phyloP scores from a whole-genome alignment of 2,797 vertebrate genomes.

The Alfaro cultratus region DNA sequence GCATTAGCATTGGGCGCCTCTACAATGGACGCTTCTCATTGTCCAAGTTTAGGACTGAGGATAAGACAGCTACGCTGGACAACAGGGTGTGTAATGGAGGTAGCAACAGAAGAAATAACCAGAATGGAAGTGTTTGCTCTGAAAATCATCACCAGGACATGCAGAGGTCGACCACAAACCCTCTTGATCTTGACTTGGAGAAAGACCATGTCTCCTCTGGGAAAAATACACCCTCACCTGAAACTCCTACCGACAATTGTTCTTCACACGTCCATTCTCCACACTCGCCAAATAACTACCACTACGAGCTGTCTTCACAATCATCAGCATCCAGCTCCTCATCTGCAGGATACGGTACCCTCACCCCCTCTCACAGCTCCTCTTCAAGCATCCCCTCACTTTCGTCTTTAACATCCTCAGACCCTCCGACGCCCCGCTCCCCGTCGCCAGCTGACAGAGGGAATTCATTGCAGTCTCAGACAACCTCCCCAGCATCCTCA shows the following conservation, averaged over 20 bases:
- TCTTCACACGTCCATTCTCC: slow-evolving; percentile 36
- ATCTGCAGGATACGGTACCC: slow-evolving; percentile 38
- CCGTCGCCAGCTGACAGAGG: slow-evolving; percentile 65
- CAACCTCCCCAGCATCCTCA: slow-evolving; percentile 37
- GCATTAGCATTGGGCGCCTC: slow-evolving; percentile 75
- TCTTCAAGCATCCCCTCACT: slow-evolving; percentile 74
- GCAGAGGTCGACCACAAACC: slow-evolving; percentile 39
- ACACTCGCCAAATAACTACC: slow-evolving; percentile 39
- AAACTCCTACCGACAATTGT: slow-evolving; percentile 7
- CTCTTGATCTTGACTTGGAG: slow-evolving; percentile 54
- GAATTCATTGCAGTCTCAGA: slow-evolving; percentile 34
- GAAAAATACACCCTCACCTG: slow-evolving; percentile 33
- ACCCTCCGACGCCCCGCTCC: slow-evolving; percentile 76
- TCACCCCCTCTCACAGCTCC: slow-evolving; percentile 66
- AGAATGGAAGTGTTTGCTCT: slow-evolving; percentile 50
- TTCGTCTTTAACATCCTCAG: slow-evolving; percentile 71
- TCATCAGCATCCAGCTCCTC: slow-evolving; percentile 50
- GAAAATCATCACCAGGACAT: slow-evolving; percentile 49
- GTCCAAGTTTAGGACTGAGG: slow-evolving; percentile 72
- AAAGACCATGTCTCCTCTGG: slow-evolving; percentile 69
- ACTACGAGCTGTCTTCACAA: slow-evolving; percentile 47
- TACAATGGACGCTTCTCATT: slow-evolving; percentile 76
- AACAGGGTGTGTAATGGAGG: slow-evolving; percentile 56
- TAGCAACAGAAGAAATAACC: slow-evolving; percentile 39
- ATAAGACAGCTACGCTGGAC: slow-evolving; percentile 58